Percentiles rank a stretch among this genome's conserved stretches.
Conservation (phyloP, 2,113 vertebrate genomes). For the Bubo bubo region DNA sequence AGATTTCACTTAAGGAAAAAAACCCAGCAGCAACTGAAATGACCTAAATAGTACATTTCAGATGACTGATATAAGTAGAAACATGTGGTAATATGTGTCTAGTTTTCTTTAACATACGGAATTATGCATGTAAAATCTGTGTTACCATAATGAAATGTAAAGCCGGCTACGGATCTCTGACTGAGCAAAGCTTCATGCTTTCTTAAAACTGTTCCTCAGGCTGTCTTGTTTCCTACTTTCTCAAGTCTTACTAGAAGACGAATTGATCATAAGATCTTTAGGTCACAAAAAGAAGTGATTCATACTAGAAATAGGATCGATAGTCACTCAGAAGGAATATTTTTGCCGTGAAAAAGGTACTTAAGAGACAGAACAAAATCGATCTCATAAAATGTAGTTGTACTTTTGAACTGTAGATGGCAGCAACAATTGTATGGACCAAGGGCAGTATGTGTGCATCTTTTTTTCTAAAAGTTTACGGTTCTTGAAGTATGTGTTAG, state of each 20-base stretch:
- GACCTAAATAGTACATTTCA: not conserved
- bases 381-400: not conserved
- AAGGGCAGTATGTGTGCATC: fast-evolving
- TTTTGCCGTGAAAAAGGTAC: not conserved
- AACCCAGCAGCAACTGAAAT: not conserved
- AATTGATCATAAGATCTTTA: not conserved
- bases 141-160: constrained; percentile 23
- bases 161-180: not conserved
- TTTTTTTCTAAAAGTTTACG: not conserved
- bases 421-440: not conserved
- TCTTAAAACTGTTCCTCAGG: not conserved
- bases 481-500: not conserved
- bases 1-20: not conserved
- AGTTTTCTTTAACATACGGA: not conserved
- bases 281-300: not conserved
- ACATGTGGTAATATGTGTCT: not conserved
- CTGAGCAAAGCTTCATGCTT: not conserved
- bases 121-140: not conserved
- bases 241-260: not conserved
- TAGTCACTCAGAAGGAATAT: not conserved
- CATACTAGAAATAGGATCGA: not conserved
- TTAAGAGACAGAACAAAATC: not conserved
- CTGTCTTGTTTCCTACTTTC: not conserved
- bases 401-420: constrained; percentile 31
- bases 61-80: not conserved